Conservation (phyloP, 53 echinoderm and acorn worm species). For the Zoroaster sp. region DNA sequence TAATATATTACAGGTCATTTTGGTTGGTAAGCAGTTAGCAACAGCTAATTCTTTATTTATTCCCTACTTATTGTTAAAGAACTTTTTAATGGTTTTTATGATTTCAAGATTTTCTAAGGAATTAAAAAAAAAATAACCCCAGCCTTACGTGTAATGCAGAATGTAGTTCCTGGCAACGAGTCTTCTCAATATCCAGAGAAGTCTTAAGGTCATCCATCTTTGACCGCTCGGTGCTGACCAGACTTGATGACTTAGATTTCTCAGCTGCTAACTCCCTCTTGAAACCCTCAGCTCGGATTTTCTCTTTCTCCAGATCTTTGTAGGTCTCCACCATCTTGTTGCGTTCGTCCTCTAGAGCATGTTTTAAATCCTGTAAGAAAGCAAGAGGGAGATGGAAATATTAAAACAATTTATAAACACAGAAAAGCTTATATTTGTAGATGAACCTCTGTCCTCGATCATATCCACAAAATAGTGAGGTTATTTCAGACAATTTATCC, state of each 20-base stretch:
- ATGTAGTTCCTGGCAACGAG: constrained; percentile 82
- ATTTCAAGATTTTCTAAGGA: no score
- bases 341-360: constrained; percentile 63
- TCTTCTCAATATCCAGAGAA: constrained; percentile 86
- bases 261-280: constrained; percentile 75
- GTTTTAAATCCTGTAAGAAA: constrained; percentile 55
- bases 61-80: no score
- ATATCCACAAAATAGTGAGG: no score
- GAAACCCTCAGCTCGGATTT: constrained; percentile 49
- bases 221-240: constrained; percentile 70
- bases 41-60: no score
- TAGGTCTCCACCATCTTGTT: constrained; percentile 54
- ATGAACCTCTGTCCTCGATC: no score
- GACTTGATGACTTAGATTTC: constrained; percentile 57
- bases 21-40: no score
- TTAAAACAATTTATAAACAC: no score
- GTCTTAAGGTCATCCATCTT: constrained; percentile 80
- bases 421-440: no score
- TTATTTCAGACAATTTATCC: no score
- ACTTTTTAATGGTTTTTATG: no score
- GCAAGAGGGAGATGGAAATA: background rate
- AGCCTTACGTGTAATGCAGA: constrained; percentile 78
- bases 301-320: constrained; percentile 71
- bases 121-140: background rate
- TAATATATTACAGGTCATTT: no score